Conservation (phyloP, 2,888 invertebrate species). For the Choreutis nemorana region DNA sequence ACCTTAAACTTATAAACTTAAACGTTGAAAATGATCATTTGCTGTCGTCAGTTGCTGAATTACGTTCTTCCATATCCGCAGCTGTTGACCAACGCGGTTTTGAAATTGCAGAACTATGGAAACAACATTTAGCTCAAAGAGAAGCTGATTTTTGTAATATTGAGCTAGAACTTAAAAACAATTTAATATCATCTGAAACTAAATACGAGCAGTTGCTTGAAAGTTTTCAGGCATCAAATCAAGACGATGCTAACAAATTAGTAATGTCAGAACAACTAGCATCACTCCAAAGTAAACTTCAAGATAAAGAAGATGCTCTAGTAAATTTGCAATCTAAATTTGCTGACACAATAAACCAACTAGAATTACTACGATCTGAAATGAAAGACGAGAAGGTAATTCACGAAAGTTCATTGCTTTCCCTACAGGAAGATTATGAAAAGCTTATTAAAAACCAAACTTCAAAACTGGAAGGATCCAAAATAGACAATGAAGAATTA, state of each 20-base stretch:
- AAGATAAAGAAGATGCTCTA: slow-evolving; percentile 52
- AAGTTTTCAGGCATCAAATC: slow-evolving; percentile 47
- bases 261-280: slow-evolving; percentile 43
- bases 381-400: slow-evolving; percentile 53
- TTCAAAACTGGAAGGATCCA: slow-evolving; percentile 21
- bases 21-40: slow-evolving; percentile 52
- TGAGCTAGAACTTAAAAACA: slow-evolving; percentile 56
- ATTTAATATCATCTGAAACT: slow-evolving; percentile 56
- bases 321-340: slow-evolving; percentile 45
- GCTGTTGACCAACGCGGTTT: slow-evolving; percentile 72
- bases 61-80: slow-evolving; percentile 50
- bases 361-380: slow-evolving; percentile 50
- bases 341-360: slow-evolving; percentile 39
- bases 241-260: slow-evolving; percentile 53
- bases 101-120: slow-evolving; percentile 76
- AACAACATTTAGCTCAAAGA: slow-evolving; percentile 70
- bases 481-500: slow-evolving; percentile 22
- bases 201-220: slow-evolving; percentile 56
- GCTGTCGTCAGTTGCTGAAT: slow-evolving; percentile 48
- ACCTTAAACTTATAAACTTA: slow-evolving; percentile 34
- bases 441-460: slow-evolving; percentile 36
- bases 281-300: slow-evolving; percentile 46
- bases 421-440: slow-evolving; percentile 54
- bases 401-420: slow-evolving; percentile 44
- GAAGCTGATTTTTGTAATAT: slow-evolving; percentile 68